Conservation (phyloP, 2,113 vertebrate genomes). For the Raphicerus campestris region DNA sequence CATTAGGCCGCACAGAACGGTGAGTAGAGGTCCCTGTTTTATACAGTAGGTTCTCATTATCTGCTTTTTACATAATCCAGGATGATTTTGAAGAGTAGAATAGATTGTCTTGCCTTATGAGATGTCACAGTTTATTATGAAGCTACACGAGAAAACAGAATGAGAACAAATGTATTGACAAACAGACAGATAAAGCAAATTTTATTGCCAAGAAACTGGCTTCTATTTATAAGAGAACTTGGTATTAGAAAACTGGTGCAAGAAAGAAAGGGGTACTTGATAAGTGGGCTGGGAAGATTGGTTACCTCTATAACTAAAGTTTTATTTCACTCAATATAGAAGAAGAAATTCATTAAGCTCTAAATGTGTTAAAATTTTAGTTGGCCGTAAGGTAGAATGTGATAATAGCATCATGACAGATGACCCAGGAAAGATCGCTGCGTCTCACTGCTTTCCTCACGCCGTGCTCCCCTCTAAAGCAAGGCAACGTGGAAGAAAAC, state of each 20-base stretch:
- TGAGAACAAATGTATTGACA: not conserved
- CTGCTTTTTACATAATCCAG: not conserved
- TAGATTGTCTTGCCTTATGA: not conserved
- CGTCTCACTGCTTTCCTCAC: accelerated
- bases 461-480: not conserved
- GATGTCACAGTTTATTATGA: not conserved
- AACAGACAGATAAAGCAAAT: not conserved
- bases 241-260: not conserved
- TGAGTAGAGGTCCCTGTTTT: not conserved
- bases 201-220: not conserved
- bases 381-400: accelerated
- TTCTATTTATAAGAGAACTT: not conserved
- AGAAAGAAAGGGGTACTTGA: not conserved
- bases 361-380: too few relatives aligned
- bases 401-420: not conserved
- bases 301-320: not conserved
- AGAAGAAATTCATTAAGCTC: not conserved
- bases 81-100: not conserved
- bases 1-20: not conserved
- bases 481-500: not conserved
- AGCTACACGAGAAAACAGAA: not conserved
- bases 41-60: not conserved
- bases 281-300: not conserved
- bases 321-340: not conserved
- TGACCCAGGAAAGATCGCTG: not conserved